phyloP scores from a whole-genome alignment of 2,888 invertebrate genomes.

The Acanthopleura granulata region DNA sequence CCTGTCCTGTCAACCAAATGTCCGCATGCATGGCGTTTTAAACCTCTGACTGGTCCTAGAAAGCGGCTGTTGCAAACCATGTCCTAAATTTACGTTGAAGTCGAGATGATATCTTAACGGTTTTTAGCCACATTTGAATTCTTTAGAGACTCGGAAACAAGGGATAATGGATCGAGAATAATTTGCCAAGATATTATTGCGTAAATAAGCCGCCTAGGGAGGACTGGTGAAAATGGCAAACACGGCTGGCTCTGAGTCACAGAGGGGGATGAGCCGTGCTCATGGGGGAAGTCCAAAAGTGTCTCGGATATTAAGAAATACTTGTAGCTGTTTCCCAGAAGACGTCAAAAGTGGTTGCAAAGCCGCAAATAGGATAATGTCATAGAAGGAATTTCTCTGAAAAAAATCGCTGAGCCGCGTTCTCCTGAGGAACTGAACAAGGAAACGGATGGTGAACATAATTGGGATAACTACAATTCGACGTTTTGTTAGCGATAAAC shows the following conservation, averaged over 20 bases:
- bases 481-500: slow-evolving; percentile 18
- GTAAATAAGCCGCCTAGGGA: neutral
- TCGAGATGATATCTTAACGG: neutral
- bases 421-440: slow-evolving; percentile 14
- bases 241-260: neutral
- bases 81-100: neutral
- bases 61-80: neutral
- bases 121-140: slow-evolving; percentile 1
- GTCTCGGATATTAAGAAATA: neutral
- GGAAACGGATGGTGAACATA: slow-evolving; percentile 12
- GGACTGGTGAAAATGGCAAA: neutral
- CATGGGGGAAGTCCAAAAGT: neutral
- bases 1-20: no score
- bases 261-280: neutral
- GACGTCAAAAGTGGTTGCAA: neutral
- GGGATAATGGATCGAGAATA: slow-evolving; percentile 13
- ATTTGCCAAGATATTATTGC: slow-evolving; percentile 11
- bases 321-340: slow-evolving; percentile 13
- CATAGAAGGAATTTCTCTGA: slow-evolving; percentile 3
- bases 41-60: no score
- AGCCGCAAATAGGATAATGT: slow-evolving; percentile 14
- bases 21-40: no score
- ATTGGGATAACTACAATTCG: slow-evolving; percentile 11
- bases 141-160: slow-evolving; percentile 2
- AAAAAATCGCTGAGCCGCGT: neutral